These are phyloP conservation scores for Bombus confusus DNA, from an alignment of 1,140 invertebrate genomes.

Conservation along the genomic window DNA sequence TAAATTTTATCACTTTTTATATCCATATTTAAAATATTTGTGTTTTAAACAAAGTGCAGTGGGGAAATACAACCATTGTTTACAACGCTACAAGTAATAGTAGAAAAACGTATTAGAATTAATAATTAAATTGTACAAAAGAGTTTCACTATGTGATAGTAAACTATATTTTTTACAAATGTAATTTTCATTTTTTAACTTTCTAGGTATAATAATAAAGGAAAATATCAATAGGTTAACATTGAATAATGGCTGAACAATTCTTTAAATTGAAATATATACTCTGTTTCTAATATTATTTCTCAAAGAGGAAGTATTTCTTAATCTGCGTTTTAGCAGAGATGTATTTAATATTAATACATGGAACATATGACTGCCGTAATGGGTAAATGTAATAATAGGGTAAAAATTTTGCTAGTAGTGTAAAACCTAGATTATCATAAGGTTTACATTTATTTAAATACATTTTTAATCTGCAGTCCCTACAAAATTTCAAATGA, in stretches of 20 bases:
- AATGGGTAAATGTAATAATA: constrained; percentile 24
- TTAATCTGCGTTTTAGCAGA: constrained; percentile 34
- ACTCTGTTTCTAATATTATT: constrained; percentile 45
- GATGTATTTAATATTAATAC: constrained; percentile 28
- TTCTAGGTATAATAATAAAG: constrained; percentile 46
- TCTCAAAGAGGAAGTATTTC: constrained; percentile 40
- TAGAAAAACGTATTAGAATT: constrained; percentile 35
- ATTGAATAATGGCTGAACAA: constrained; percentile 36
- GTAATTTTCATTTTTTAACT: constrained; percentile 49
- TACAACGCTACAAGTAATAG: constrained; percentile 52
- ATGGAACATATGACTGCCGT: constrained; percentile 1
- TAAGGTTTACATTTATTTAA: constrained; percentile 14
- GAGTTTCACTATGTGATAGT: constrained; percentile 50
- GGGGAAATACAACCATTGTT: constrained; percentile 50
- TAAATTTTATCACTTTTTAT: constrained; percentile 48
- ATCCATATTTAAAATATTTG: constrained; percentile 48
- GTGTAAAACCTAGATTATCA: constrained; percentile 28
- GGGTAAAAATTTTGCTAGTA: constrained; percentile 18
- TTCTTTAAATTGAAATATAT: constrained; percentile 44
- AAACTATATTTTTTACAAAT: constrained; percentile 62
- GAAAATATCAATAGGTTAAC: constrained; percentile 49
- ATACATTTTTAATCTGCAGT: neutral
- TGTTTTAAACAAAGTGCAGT: constrained; percentile 58
- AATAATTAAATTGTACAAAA: constrained; percentile 60
- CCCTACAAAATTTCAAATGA: constrained; percentile 25